Evolutionary conservation across 2,797 vertebrate species (phyloP).

Genomic region (Oryzias dopingdopingensis): DNA sequence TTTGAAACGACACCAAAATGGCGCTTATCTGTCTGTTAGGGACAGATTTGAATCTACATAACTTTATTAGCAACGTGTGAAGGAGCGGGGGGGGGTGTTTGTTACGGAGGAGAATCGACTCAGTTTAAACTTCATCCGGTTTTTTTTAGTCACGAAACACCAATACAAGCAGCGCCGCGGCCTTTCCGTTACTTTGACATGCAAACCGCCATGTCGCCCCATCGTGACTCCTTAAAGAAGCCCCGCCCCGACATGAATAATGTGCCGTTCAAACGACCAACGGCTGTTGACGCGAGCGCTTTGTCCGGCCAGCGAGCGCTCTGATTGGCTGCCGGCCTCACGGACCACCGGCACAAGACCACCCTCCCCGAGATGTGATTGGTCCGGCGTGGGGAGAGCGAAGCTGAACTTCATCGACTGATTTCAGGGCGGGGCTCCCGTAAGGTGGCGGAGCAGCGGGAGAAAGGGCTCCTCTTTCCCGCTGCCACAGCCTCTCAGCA

Average conservation of each 20-base stretch:
- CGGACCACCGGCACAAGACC: conserved; percentile 79
- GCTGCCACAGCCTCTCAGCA: too few species aligned
- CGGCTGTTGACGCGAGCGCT: conserved; percentile 55
- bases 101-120: too few species aligned
- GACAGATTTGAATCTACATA: too few species aligned
- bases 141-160: too few species aligned
- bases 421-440: conserved; percentile 78
- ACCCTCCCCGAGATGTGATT: conserved; percentile 64
- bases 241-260: conserved; percentile 61
- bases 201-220: conserved; percentile 34
- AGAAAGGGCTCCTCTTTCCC: neutral
- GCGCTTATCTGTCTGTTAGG: too few species aligned
- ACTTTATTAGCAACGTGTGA: too few species aligned
- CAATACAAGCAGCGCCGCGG: too few species aligned
- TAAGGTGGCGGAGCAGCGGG: conserved; percentile 45
- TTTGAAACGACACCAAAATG: too few species aligned
- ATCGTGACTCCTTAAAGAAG: conserved; percentile 67
- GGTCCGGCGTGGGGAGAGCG: conserved; percentile 61
- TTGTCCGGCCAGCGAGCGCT: conserved; percentile 48
- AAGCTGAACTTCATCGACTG: conserved; percentile 83
- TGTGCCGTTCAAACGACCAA: conserved; percentile 48
- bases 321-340: conserved; percentile 69
- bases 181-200: conserved; percentile 28
- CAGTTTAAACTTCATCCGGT: too few species aligned
- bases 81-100: too few species aligned